Conservation (phyloP, 2,888 invertebrate genomes). For the Eurytoma californica region DNA sequence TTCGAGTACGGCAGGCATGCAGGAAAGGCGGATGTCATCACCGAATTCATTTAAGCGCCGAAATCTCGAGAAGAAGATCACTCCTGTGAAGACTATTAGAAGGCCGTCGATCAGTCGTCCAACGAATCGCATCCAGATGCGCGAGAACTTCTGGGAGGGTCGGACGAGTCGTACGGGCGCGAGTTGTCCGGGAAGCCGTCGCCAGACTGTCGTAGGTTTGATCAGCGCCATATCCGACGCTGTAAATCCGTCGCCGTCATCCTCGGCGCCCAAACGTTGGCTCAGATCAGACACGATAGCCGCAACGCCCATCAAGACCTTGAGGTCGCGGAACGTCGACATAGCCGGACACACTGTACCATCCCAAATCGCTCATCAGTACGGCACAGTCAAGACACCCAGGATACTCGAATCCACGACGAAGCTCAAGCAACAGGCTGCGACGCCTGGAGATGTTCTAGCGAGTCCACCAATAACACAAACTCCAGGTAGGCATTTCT, state of each 20-base stretch:
- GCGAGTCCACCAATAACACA: conserved; percentile 7
- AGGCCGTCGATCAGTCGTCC: conserved; percentile 70
- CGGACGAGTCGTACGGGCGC: conserved; percentile 61
- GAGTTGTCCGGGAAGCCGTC: conserved; percentile 51
- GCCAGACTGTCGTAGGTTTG: conserved; percentile 40
- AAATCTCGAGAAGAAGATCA: conserved; percentile 71
- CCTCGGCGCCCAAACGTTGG: conserved; percentile 69
- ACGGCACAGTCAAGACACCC: conserved; percentile 68
- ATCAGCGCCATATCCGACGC: conserved; percentile 33
- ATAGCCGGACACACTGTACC: conserved; percentile 70
- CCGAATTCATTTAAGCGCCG: conserved; percentile 69
- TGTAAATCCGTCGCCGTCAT: conserved; percentile 1
- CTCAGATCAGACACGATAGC: conserved; percentile 74
- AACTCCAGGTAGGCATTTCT: conserved; percentile 36
- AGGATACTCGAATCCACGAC: conserved; percentile 64
- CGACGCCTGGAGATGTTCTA: conserved; percentile 12
- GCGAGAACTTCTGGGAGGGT: conserved; percentile 69
- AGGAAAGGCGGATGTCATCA: conserved; percentile 67
- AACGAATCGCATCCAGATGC: conserved; percentile 62
- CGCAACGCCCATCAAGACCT: conserved; percentile 72
- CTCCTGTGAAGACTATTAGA: conserved; percentile 69
- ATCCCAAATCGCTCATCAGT: conserved; percentile 69
- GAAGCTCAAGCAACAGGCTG: conserved; percentile 63
- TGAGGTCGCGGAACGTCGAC: conserved; percentile 74
- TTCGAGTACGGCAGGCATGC: conserved; percentile 50